phyloP scores from a whole-genome alignment of 2,797 vertebrate species.

The Ctenosaura bakeri region DNA sequence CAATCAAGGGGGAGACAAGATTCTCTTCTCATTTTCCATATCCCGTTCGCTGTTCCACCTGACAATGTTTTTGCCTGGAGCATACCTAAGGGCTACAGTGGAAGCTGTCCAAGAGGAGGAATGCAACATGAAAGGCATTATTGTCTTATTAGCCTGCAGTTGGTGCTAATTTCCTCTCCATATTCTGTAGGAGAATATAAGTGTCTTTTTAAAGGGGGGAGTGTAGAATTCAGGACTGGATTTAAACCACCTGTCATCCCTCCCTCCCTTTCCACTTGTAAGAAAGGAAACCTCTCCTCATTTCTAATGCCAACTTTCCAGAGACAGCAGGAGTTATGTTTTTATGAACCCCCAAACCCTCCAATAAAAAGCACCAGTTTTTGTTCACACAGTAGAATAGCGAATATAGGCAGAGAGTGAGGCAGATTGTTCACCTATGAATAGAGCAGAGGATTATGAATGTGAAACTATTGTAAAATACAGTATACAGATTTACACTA shows the following conservation, averaged over 20 bases:
- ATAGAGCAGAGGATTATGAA: neutral
- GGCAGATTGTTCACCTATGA: constrained; percentile 8
- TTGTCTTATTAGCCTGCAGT: constrained; percentile 70
- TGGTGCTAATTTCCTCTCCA: constrained; percentile 58
- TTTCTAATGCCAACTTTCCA: constrained; percentile 38
- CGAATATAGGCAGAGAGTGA: constrained; percentile 22
- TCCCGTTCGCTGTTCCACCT: constrained; percentile 39
- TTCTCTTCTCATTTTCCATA: constrained; percentile 29
- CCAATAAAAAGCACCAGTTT: constrained; percentile 37
- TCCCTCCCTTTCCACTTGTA: constrained; percentile 29
- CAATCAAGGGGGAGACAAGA: constrained; percentile 21
- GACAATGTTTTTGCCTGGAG: constrained; percentile 67
- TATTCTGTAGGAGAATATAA: constrained; percentile 53
- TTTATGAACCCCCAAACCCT: constrained; percentile 44
- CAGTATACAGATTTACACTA: neutral
- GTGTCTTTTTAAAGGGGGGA: constrained; percentile 47
- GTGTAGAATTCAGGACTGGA: constrained; percentile 37
- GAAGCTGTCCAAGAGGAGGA: constrained; percentile 63
- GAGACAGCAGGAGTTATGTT: constrained; percentile 33
- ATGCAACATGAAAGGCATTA: constrained; percentile 65
- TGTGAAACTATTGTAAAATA: constrained; percentile 4
- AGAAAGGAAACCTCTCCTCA: neutral
- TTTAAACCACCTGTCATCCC: constrained; percentile 56
- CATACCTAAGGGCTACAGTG: constrained; percentile 57
- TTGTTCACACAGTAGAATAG: constrained; percentile 33